Conservation (phyloP, 1,140 invertebrate species). For the Penaeus chinensis region DNA sequence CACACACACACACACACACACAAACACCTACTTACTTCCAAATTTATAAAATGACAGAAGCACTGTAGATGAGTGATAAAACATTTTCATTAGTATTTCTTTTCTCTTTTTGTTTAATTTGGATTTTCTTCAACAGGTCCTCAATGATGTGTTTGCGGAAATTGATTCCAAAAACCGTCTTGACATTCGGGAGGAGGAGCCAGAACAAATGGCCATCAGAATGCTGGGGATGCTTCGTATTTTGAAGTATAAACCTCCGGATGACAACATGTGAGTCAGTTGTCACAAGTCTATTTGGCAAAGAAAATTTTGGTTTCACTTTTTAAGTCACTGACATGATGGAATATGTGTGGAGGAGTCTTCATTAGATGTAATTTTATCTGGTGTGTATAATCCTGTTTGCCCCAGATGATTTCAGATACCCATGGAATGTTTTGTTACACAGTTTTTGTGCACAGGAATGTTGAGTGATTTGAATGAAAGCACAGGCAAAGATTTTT, state of each 20-base stretch:
- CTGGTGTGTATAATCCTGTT: neutral
- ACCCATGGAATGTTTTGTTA: neutral
- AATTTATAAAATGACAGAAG: neutral
- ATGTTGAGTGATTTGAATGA: too few species aligned
- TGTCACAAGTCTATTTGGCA: neutral
- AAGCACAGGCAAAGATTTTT: too few species aligned
- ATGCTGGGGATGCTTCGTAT: constrained; percentile 74
- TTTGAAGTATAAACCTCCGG: constrained; percentile 78
- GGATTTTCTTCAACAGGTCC: constrained; percentile 68
- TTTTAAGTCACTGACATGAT: neutral
- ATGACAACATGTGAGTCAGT: constrained; percentile 68
- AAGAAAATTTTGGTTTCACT: neutral
- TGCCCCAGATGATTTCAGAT: neutral
- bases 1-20: neutral
- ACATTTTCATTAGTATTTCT: neutral
- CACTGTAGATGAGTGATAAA: neutral
- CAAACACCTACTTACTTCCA: neutral
- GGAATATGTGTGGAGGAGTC: neutral
- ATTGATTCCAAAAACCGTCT: constrained; percentile 75
- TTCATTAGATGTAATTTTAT: neutral
- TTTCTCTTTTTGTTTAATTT: constrained; percentile 13
- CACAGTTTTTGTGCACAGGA: neutral
- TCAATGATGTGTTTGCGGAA: constrained; percentile 77
- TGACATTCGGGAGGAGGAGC: constrained; percentile 76
- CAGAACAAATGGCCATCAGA: constrained; percentile 75